Base-by-base conservation (phyloP, 2,113 vertebrate species). In the Neotragus moschatus region DNA sequence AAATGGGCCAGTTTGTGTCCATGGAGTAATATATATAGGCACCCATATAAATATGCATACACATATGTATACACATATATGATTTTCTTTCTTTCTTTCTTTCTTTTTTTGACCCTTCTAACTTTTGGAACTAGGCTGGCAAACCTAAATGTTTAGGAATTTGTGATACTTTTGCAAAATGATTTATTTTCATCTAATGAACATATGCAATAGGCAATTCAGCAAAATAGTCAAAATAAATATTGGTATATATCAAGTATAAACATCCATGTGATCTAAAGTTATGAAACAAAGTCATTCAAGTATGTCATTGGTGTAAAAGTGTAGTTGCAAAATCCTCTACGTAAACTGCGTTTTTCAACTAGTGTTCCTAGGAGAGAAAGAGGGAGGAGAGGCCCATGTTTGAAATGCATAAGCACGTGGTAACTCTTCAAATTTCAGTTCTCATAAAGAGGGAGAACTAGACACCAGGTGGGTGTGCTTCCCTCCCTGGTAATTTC, bases 1-100 rank as follows among this genome's bases (percentile, higher is more conserved):
- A 98, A 97, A 96, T 95, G 96, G 96, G 95, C 84, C 51, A 91
- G 53, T 96, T 93, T 97, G 91, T 97, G 96, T 97, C 97, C 98
- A 94, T 4, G 19, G 87, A 93, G 63, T 80, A 94, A 60, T 81
- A 90, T 98, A 95, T 94, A 96, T 87, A 97, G 43, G 19, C 23
- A 85, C 17, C 56, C 49, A 88, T 51, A 97, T 97, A 97, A 95
- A 98, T 97, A 97, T 97, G 79, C 30, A 98, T 97, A 36, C 19
- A 95, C 91, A 97, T 92, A 97, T 97, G 96, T 93, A 63, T 61
- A n/a, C 7, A 82, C 45, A 47, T 47, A 6, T 33, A 85, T 45
- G 36, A 26, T 79, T 88, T 30, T 23, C 16, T 94, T 90, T 45
- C 1, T 3, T 89, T 53, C 28, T 5, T 6, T 43, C 4, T 11